These are phyloP conservation scores for Atherix ibis DNA, from an alignment of 2,888 invertebrate genomes.

Conservation along the genomic window DNA sequence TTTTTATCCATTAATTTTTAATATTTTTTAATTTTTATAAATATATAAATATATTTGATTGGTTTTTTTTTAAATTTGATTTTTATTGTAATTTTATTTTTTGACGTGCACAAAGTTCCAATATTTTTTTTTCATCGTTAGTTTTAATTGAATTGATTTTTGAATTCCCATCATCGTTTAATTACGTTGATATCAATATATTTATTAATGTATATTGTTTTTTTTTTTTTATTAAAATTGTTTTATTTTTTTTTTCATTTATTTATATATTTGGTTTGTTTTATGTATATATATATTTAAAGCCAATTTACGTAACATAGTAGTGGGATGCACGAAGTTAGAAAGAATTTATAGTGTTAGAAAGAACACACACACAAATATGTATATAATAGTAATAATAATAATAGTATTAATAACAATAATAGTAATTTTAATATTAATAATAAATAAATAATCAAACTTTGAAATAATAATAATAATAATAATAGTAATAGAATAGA, in stretches of 20 bases:
- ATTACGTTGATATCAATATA: no score
- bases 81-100: conserved; percentile 7
- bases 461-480: neutral
- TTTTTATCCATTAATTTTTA: conserved; percentile 4
- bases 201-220: conserved; percentile 8
- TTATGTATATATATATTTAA: conserved; percentile 7
- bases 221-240: conserved; percentile 10
- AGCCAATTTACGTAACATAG: conserved; percentile 8
- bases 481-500: neutral
- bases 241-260: conserved; percentile 4
- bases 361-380: conserved; percentile 8
- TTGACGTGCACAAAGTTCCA: no score
- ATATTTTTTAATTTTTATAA: conserved; percentile 7
- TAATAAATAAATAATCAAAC: no score
- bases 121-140: conserved; percentile 8
- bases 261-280: conserved; percentile 7
- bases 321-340: conserved; percentile 10
- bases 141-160: conserved; percentile 8
- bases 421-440: no score
- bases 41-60: conserved; percentile 12
- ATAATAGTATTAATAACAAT: neutral
- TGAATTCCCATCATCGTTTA: no score
- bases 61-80: conserved; percentile 8
- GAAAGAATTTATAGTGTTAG: conserved; percentile 10
- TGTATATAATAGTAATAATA: neutral